Percentiles rank a stretch among this genome's conserved stretches.
Evolutionary conservation across 2,888 invertebrate genomes (phyloP).

Genomic region (Morinoia aosen): DNA sequence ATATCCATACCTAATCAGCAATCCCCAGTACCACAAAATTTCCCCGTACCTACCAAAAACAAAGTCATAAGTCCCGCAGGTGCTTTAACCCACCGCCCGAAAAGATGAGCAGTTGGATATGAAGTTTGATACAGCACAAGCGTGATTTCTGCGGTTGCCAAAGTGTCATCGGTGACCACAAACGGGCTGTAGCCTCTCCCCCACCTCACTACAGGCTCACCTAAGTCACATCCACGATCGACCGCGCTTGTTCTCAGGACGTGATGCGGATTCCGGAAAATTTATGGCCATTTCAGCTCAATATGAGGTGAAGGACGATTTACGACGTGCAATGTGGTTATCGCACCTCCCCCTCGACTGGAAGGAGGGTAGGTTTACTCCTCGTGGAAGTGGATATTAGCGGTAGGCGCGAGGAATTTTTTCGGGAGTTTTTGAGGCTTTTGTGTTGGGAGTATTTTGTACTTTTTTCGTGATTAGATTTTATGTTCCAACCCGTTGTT

Average conservation of each 20-base stretch:
- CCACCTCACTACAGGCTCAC: not conserved
- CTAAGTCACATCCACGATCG: not conserved
- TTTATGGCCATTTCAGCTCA: not conserved
- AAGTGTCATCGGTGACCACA: constrained; percentile 11
- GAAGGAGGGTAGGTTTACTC: not conserved
- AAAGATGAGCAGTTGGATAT: constrained; percentile 1
- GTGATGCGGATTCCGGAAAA: constrained; percentile 9
- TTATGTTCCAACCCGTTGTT: not conserved
- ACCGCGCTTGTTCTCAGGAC: not conserved
- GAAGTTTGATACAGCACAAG: not conserved
- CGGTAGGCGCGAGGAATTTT: not conserved
- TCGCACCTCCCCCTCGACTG: not conserved
- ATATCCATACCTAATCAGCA: not conserved
- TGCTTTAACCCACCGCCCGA: not conserved
- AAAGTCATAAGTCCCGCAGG: not conserved
- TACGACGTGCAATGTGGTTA: not conserved
- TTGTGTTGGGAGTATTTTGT: not conserved
- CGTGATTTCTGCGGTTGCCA: not conserved
- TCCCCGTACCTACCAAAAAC: not conserved
- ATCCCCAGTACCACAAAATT: not conserved
- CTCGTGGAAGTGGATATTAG: not conserved
- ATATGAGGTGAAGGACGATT: not conserved
- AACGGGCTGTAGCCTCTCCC: not conserved
- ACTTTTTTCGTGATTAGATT: not conserved
- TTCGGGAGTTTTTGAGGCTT: not conserved